Percentiles rank a stretch among this genome's conserved stretches.
Conservation (phyloP, 2,888 invertebrate genomes). For the Amaurobius ferox region DNA sequence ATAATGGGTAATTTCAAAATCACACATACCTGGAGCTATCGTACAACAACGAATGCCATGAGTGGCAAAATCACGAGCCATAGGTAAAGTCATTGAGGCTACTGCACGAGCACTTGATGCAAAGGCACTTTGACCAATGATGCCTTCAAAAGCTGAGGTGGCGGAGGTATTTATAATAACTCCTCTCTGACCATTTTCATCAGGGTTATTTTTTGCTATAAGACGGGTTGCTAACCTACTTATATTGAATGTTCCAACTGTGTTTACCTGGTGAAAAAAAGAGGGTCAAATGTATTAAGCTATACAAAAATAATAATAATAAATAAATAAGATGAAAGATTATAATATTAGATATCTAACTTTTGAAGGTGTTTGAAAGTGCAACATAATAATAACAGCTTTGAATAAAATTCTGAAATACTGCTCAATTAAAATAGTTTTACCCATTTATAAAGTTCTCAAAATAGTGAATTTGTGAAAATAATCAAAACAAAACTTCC, state of each 20-base stretch:
- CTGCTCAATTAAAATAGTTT: too few relatives aligned
- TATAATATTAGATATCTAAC: too few relatives aligned
- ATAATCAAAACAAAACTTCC: too few relatives aligned
- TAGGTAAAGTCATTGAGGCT: slow-evolving; percentile 94
- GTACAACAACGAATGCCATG: slow-evolving; percentile 88
- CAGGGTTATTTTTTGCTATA: slow-evolving; percentile 83
- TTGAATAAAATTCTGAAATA: too few relatives aligned
- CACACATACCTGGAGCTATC: slow-evolving; percentile 86
- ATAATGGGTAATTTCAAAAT: too few relatives aligned
- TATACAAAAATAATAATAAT: not conserved
- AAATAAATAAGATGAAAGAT: not conserved
- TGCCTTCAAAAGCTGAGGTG: slow-evolving; percentile 96
- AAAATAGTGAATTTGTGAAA: too few relatives aligned
- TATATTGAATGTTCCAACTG: slow-evolving; percentile 95
- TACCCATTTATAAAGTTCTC: too few relatives aligned
- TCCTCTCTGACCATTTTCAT: slow-evolving; percentile 89
- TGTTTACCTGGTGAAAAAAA: slow-evolving; percentile 83
- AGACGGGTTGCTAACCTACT: slow-evolving; percentile 88
- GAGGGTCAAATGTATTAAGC: not conserved
- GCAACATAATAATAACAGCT: too few relatives aligned
- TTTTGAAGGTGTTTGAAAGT: too few relatives aligned
- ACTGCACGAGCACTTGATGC: slow-evolving; percentile 95
- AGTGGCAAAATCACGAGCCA: slow-evolving; percentile 91
- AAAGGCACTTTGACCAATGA: slow-evolving; percentile 95
- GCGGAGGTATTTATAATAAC: slow-evolving; percentile 97